Evolutionary conservation across 1,140 invertebrate genomes (phyloP).

Genomic region (Pseudomyrmex concolor): DNA sequence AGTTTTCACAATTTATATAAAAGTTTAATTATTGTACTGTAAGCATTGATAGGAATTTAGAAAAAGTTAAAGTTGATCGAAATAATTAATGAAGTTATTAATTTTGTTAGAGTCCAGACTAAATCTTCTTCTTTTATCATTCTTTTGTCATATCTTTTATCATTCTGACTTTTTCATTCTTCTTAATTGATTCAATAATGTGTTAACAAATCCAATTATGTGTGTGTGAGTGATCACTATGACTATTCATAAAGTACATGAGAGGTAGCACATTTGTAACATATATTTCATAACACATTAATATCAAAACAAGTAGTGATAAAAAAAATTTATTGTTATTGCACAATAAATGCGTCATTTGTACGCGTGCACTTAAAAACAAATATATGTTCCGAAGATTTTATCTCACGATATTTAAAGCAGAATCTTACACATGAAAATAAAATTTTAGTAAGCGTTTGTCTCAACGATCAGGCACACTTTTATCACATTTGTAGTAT

Average conservation of each 20-base stretch:
- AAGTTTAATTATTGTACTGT: too few relatives aligned
- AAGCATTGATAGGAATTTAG: too few relatives aligned
- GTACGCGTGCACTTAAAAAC: background rate
- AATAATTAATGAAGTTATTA: too few relatives aligned
- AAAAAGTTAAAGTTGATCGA: too few relatives aligned
- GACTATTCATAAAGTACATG: conserved; percentile 34
- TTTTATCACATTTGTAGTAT: conserved; percentile 44
- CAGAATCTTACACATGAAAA: conserved; percentile 16
- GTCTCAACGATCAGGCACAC: conserved; percentile 38
- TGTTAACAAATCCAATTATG: background rate
- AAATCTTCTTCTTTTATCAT: too few relatives aligned
- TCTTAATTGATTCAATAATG: too few relatives aligned
- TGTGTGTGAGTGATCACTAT: background rate
- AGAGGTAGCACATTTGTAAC: conserved; percentile 58
- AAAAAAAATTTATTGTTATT: conserved; percentile 25
- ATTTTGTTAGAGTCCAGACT: too few relatives aligned
- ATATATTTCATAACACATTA: conserved; percentile 39
- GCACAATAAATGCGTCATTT: conserved; percentile 32
- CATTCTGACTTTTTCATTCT: too few relatives aligned
- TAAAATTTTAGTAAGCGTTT: conserved; percentile 40
- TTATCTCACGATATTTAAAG: conserved; percentile 20
- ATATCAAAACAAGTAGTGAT: background rate
- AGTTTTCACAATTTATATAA: too few relatives aligned
- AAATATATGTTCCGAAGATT: background rate
- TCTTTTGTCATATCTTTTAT: too few relatives aligned